A percentile compares a stretch with the other conserved stretches of the same genome.
Conservation (phyloP, 2,113 vertebrate species). For the Poeciliopsis retropinna region DNA sequence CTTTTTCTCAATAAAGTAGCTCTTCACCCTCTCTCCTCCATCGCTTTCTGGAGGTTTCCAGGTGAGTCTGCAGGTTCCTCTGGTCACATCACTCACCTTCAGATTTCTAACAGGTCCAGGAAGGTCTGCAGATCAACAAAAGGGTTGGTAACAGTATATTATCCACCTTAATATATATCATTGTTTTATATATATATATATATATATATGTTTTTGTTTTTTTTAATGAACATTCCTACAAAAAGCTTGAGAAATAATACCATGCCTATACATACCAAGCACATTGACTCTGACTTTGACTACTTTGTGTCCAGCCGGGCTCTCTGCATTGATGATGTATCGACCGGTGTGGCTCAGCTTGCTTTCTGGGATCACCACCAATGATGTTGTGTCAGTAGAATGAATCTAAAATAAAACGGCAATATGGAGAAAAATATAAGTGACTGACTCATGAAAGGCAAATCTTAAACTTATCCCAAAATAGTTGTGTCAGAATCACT, state of each 20-base stretch:
- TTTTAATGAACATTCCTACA: neutral
- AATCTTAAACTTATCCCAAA: neutral
- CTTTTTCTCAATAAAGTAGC: constrained; percentile 96
- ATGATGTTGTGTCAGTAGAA: constrained; percentile 86
- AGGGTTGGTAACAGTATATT: neutral
- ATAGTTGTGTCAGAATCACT: neutral
- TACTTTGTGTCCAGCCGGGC: constrained; percentile 92
- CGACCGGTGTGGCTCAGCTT: constrained; percentile 90
- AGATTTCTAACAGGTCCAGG: constrained; percentile 92
- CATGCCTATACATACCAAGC: constrained; percentile 82
- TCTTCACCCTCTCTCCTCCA: constrained; percentile 94
- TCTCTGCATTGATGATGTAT: constrained; percentile 93
- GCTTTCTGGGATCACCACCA: constrained; percentile 85
- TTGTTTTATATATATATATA: too few relatives aligned
- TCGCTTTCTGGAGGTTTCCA: constrained; percentile 96
- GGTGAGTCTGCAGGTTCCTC: constrained; percentile 91
- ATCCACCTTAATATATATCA: neutral
- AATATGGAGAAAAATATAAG: neutral
- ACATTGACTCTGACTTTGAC: constrained; percentile 90
- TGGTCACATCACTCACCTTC: constrained; percentile 94
- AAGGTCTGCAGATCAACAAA: constrained; percentile 79
- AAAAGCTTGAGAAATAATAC: too few relatives aligned
- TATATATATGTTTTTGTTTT: neutral
- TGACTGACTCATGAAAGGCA: neutral
- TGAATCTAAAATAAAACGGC: constrained; percentile 77